Conservation (phyloP, 2,888 invertebrate species). For the Agriopis aurantiaria region DNA sequence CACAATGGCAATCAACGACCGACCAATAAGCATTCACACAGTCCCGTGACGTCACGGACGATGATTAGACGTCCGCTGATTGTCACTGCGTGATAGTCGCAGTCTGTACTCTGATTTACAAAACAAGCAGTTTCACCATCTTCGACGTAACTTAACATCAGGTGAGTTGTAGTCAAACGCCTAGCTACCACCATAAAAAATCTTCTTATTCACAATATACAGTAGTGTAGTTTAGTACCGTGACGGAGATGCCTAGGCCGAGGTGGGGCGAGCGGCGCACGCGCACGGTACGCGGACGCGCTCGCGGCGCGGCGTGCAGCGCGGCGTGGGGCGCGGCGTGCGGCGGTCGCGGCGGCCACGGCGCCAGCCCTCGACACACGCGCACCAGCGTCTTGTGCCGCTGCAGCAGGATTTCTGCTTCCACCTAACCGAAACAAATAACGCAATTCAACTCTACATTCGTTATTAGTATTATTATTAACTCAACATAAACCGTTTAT, state of each 20-base stretch:
- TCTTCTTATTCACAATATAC: too few relatives aligned
- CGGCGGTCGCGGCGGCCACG: constrained; percentile 65
- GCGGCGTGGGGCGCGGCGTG: constrained; percentile 54
- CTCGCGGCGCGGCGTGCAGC: constrained; percentile 60
- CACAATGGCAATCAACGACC: too few relatives aligned
- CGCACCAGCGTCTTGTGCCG: constrained; percentile 93
- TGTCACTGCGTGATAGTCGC: neutral
- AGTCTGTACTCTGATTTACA: neutral
- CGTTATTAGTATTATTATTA: neutral
- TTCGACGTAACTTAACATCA: too few relatives aligned
- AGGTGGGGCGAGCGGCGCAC: constrained; percentile 91
- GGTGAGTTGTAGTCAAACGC: too few relatives aligned
- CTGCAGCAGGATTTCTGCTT: constrained; percentile 94
- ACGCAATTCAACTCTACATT: neutral
- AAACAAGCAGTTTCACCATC: too few relatives aligned
- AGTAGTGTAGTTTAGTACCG: constrained; percentile 74
- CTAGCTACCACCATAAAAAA: too few relatives aligned
- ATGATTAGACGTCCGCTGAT: too few relatives aligned
- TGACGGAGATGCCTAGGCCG: constrained; percentile 94
- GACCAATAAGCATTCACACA: too few relatives aligned
- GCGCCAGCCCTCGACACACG: constrained; percentile 86
- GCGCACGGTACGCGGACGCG: constrained; percentile 88
- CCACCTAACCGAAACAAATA: constrained; percentile 85
- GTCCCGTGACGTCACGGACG: too few relatives aligned
- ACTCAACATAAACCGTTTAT: too few relatives aligned